These are phyloP conservation scores for Puntigrus tetrazona DNA, from an alignment of 2,113 vertebrate genomes.

Conservation along the genomic window DNA sequence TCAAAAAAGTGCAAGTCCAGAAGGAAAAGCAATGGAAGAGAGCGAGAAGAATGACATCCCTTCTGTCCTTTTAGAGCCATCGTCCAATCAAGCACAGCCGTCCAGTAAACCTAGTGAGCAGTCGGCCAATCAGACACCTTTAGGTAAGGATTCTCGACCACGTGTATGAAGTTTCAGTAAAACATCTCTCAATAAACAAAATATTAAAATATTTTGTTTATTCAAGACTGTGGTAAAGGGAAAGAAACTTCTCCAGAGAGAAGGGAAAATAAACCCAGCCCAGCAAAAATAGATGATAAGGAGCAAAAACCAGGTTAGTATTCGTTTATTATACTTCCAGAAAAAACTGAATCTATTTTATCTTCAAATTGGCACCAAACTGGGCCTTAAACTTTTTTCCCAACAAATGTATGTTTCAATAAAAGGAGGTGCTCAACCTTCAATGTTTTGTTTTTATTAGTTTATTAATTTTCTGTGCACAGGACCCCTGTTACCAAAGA, in stretches of 20 bases:
- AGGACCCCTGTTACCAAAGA: neutral
- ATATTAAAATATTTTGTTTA: neutral
- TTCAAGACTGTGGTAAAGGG: conserved; percentile 73
- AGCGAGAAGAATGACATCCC: conserved; percentile 70
- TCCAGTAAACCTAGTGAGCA: conserved; percentile 63
- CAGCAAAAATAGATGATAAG: conserved; percentile 75
- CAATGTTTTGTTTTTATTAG: too few relatives aligned
- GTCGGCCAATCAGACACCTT: conserved; percentile 64
- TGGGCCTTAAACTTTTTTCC: too few relatives aligned
- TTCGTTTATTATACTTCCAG: neutral
- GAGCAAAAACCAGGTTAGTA: conserved; percentile 83
- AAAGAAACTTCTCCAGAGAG: conserved; percentile 79
- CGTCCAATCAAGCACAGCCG: conserved; percentile 61
- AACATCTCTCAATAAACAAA: neutral
- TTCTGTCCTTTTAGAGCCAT: conserved; percentile 64
- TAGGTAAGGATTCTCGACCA: conserved; percentile 58
- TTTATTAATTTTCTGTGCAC: neutral
- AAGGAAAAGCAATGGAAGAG: conserved; percentile 77
- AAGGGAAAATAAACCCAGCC: conserved; percentile 69
- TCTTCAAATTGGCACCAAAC: neutral
- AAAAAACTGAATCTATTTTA: neutral
- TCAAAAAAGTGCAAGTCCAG: conserved; percentile 67
- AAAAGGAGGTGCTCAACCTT: too few relatives aligned
- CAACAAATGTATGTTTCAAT: too few relatives aligned
- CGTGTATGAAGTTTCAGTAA: neutral